Percentiles rank a stretch among this genome's conserved stretches.
phyloP scores from a whole-genome alignment of 2,797 vertebrate species.

The Hemitrygon akajei region DNA sequence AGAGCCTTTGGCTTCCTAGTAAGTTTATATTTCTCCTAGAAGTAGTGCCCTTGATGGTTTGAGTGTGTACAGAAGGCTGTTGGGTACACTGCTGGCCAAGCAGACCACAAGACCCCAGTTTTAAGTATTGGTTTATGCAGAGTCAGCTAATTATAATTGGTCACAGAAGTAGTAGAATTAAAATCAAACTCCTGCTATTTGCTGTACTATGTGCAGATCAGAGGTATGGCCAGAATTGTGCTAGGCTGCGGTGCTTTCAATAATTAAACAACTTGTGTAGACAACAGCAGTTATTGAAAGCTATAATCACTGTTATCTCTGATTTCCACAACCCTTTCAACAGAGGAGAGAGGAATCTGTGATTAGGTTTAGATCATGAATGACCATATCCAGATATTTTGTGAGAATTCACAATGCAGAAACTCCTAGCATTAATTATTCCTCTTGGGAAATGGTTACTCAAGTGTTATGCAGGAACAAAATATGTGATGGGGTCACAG shows the following conservation, averaged over 20 bases:
- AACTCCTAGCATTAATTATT: neutral
- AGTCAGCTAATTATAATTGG: neutral
- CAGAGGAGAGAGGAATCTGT: neutral
- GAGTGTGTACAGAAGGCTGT: neutral
- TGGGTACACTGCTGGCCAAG: constrained; percentile 1
- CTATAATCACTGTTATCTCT: too few relatives aligned
- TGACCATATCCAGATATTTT: neutral
- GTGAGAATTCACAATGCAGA: neutral
- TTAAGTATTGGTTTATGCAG: neutral
- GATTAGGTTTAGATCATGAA: neutral
- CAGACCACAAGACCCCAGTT: neutral
- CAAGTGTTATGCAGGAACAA: neutral
- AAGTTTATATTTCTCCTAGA: neutral
- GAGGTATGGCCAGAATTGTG: neutral
- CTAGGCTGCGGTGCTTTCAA: neutral
- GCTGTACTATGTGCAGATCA: neutral
- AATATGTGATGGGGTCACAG: neutral
- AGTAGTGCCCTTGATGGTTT: neutral
- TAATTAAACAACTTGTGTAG: neutral
- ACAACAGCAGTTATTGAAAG: too few relatives aligned
- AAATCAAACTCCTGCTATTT: neutral
- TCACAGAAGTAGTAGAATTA: neutral
- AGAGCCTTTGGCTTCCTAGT: neutral
- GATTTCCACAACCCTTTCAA: neutral
- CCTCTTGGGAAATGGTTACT: neutral